Evolutionary conservation across 1,140 invertebrate species (phyloP), one percentile per base, ranked within the genome.

Genomic region (Pararge aegeria): DNA sequence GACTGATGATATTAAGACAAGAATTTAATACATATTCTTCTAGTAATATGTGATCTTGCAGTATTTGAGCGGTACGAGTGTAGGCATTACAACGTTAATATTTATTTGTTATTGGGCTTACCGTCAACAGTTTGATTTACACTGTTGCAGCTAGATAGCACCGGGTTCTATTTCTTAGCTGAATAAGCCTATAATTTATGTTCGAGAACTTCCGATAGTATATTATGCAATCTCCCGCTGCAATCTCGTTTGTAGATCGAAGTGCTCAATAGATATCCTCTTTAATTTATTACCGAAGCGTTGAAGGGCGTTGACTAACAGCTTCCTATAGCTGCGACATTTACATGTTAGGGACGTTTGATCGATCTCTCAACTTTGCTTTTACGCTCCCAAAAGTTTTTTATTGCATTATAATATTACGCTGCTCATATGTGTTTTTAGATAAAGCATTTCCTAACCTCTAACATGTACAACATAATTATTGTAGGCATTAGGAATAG

Each of bases 211-310:
- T 70, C 53, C 55, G 55, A 53, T 52, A 57, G 48, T 56, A 46
- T 70, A 78, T 72, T 74, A 72, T 78, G 68, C 76, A 76, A 62
- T 67, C 69, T 66, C 51, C 51, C 44, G 58, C 50, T 77, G 74
- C 72, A 78, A 73, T 78, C 58, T 64, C 68, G 70, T 71, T 73
- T 68, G 68, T 68, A 75, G 69, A 76, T 76, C 75, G 70, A 70
- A 83, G 66, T 57, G 61, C 56, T 83, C 73, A 77, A 83, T 80
- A 68, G 73, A 70, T 84, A 78, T 75, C 73, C 70, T 64, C 61
- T 71, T 72, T 79, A 80, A 83, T 85, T 83, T 85, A 85, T 80
- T 73, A 69, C 67, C 49, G 66, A 69, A 73, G 58, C 65, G 54
- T 51, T 65, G 74, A 73, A 73, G 77, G 80, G 77, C 73, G 71